Base-by-base conservation (phyloP, 2,888 invertebrate species). In the Drosophila acutilabella region DNA sequence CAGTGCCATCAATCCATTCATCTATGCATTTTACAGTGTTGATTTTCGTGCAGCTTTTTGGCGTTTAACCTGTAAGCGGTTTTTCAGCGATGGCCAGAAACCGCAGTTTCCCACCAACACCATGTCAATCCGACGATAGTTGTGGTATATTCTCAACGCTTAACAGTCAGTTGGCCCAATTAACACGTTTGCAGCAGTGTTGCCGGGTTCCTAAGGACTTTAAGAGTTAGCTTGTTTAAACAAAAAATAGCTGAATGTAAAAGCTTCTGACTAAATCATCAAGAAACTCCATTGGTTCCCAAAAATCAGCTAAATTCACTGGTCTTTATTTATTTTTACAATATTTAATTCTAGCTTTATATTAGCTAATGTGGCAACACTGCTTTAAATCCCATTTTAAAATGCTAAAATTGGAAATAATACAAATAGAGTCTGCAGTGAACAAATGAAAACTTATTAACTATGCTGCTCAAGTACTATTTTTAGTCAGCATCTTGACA, bases 1-100 rank as follows among this genome's bases (percentile, higher is more conserved):
- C 91, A 97, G 97, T 0, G 97, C 97, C 4, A 96, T 97, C 74
- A 97, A 97, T 93, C 97, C 97, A 0, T 97, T 97, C 90, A 97
- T 97, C 85, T 97, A 97, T 89, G 97, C 97, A 18, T 97, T 97
- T 90, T 97, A 97, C 92, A 97, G 96, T 70, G 96, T 96, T 0
- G 97, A 97, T 91, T 97, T 97, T 90, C 94, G 97, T 88, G 94
- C 96, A 78, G 97, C 97, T 0, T 97, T 97, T 89, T 97, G 97
- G 97, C 94, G 96, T 72, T 92, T 97, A 38, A 97, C 97, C 40
- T 90, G 92, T 54, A 90, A 92, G 64, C 86, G 91, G 20, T 91
- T 92, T 69, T 92, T 89, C 66, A 89, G 89, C 36, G 78, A 81
- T 56, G 82, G 91, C 26, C 81, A 83, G 58, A 92, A 91, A 70